These are phyloP conservation scores for Cuculus canorus DNA, from an alignment of 2,797 vertebrate species.

Conservation along the genomic window DNA sequence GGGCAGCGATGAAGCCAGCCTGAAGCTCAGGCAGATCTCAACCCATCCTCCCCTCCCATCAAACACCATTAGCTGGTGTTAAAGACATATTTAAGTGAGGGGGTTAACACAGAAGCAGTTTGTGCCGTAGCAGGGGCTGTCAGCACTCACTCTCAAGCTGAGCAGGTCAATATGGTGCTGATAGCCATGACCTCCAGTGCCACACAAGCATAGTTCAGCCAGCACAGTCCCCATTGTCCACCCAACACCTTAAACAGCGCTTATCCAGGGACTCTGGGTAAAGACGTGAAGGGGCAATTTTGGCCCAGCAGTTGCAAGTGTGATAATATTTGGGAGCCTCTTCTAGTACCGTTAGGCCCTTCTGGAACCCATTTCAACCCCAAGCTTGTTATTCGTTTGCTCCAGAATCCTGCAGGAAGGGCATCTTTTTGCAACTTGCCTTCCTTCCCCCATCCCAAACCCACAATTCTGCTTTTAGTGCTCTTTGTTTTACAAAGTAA, in stretches of 20 bases:
- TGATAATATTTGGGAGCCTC: background rate
- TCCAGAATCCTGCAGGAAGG: background rate
- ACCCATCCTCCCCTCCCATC: background rate
- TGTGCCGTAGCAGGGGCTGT: background rate
- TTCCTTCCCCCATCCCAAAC: background rate
- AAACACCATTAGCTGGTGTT: background rate
- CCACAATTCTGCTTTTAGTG: background rate
- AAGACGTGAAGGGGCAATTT: background rate
- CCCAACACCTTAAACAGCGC: background rate
- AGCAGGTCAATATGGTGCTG: background rate
- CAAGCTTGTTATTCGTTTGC: background rate
- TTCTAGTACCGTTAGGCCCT: background rate
- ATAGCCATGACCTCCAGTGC: fast-evolving
- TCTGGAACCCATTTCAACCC: no score
- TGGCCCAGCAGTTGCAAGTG: background rate
- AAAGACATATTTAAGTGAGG: background rate
- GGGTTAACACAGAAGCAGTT: background rate
- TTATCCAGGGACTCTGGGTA: no score
- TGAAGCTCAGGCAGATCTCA: background rate
- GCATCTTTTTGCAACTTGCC: background rate
- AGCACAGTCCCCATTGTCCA: background rate
- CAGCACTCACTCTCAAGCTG: background rate
- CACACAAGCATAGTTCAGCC: background rate
- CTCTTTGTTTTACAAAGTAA: background rate
- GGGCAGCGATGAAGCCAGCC: background rate